Conservation (phyloP, 2,113 vertebrate species). For the Phaethon lepturus region DNA sequence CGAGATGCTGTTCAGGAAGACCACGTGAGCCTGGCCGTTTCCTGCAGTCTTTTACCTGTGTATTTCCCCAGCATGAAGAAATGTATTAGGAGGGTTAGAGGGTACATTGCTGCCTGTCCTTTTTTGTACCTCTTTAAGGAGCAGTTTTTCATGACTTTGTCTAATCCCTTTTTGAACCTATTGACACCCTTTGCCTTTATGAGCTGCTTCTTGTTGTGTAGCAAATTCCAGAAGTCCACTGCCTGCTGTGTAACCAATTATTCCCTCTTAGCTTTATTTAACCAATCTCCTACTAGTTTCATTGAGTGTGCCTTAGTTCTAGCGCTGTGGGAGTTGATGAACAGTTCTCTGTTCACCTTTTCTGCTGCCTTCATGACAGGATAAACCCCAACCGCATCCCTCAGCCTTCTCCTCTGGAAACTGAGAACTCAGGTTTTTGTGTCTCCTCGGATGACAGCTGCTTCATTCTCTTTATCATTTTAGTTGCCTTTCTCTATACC, state of each 20-base stretch:
- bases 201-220: background rate
- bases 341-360: background rate
- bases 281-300: background rate
- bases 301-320: background rate
- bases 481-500: background rate
- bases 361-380: background rate
- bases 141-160: background rate
- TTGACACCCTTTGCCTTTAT: background rate
- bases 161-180: background rate
- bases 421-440: background rate
- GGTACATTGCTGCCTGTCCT: background rate
- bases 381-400: background rate
- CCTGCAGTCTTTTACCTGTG: background rate
- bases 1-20: background rate
- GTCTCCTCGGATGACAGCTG: background rate
- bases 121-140: background rate
- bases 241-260: background rate
- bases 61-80: background rate
- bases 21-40: background rate
- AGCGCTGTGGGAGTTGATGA: background rate
- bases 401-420: background rate
- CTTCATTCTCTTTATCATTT: background rate
- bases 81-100: background rate
- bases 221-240: background rate
- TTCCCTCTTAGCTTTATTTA: background rate